Base-by-base conservation (phyloP, 2,888 invertebrate species). In the Nasonia oneida region DNA sequence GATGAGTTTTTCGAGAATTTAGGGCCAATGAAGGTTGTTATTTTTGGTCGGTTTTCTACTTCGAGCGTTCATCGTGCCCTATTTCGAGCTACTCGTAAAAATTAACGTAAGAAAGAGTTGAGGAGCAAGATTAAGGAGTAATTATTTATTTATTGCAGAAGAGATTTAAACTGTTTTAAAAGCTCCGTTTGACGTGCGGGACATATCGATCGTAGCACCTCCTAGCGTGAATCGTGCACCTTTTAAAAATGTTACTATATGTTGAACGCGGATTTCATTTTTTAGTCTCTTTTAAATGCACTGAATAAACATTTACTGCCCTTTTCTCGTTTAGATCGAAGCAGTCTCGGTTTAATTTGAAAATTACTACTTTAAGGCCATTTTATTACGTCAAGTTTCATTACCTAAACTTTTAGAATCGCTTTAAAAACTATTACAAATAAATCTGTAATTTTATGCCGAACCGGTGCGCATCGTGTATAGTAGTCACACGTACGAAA, bases 331-430 rank as follows among this genome's bases (percentile, higher is more conserved):
- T 33, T 75, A 15, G 29, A 42, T 50, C 29, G 50, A 75, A 75
- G 15, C 50, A 33, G 12, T 53, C 47, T 75, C 75, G 23, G 18
- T 75, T 50, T 75, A 75, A 75, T 75, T 75, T 15, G 47, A 61
- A 23, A n/a, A 23, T 23, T 2, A 61, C 61, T 39, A 3, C 18
- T 71, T 71, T 18, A n/a, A 71, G 15, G 37, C 8, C n/a, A 18
- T 71, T 71, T 71, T 18, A 71, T 71, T 71, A 18, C 37, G 37
- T 18, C 8, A 33, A 71, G 39, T 71, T 67, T 29, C 39, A 71
- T 33, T 71, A 3, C 71, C 37, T 1, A 10, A 71, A n/a, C 71
- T 18, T 71, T 39, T 39, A 33, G 15, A 67, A 33, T 67, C 15
- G 33, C 67, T 67, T 67, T 33, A 15, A 61, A 61, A 61, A 61